Evolutionary conservation across 2,888 invertebrate genomes (phyloP), one percentile per base, ranked within the genome.

Genomic region (Tanaodytes sp.): DNA sequence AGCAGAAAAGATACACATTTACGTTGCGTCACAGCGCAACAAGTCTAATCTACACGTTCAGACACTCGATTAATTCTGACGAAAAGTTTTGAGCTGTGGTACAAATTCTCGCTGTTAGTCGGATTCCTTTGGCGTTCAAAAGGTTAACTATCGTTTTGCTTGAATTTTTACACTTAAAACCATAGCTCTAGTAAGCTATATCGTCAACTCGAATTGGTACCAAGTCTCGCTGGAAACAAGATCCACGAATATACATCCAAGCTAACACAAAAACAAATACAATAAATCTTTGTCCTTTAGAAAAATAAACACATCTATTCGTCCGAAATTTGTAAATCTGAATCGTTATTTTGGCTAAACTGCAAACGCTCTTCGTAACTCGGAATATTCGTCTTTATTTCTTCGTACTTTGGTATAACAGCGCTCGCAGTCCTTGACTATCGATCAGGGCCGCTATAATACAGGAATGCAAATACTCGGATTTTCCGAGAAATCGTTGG

Each of bases 221-320:
- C 69, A 69, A 55, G 49, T 49, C 63, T 59, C 64, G 46, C 27
- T 27, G 51, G 31, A 30, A 62, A 68, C 63, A 52, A 52, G 62
- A 58, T 37, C 42, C 62, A 63, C 57, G 46, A 69, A 59, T 64
- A 37, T 16, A 70, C 71, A 63, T 54, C 42, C 63, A 71, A 71
- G 71, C 71, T 54, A 63, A 71, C 63, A 55, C 66, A 67, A 71
- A 67, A 66, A 71, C 11, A n/a, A 39, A 63, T 63, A 71, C 63
- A n/a, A 43, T 51, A 58, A 71, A 63, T 65, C 62, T 39, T 55
- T 65, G n/a, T 39, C 37, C 27, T 57, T 63, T 67, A 66, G 67
- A 71, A 71, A 71, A 71, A 71, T 71, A 71, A 71, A 66, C 45
- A 71, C 66, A 59, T 71, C 59, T 67, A 64, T 63, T 14, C 51